Percentiles rank a stretch among this genome's conserved stretches.
Conservation (phyloP, 2,113 vertebrate genomes). For the Martes martes region DNA sequence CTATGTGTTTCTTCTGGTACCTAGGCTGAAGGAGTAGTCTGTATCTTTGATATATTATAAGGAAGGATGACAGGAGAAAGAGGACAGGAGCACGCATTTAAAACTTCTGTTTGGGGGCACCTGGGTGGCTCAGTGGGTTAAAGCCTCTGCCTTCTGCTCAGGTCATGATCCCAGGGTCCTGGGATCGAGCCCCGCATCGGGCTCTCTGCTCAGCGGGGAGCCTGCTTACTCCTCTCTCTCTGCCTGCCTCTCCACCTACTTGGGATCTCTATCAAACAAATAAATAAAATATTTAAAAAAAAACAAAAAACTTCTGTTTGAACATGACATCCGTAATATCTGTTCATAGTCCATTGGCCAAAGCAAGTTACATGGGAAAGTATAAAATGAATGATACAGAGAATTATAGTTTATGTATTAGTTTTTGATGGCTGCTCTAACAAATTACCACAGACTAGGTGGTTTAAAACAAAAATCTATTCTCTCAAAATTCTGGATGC, state of each 20-base stretch:
- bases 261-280: too few relatives aligned
- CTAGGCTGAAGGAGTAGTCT: not conserved
- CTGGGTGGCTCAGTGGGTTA: too few relatives aligned
- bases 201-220: too few relatives aligned
- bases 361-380: not conserved
- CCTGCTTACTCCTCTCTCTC: too few relatives aligned
- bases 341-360: not conserved
- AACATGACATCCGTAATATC: not conserved
- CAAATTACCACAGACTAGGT: not conserved
- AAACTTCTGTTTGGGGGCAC: not conserved
- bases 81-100: too few relatives aligned
- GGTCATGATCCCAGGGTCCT: too few relatives aligned
- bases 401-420: not conserved
- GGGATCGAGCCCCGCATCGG: too few relatives aligned
- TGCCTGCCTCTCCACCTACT: too few relatives aligned
- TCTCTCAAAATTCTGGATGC: not conserved
- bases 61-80: not conserved
- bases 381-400: not conserved
- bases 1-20: not conserved
- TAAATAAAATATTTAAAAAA: too few relatives aligned
- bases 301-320: not conserved
- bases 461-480: not conserved
- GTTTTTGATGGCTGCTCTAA: not conserved
- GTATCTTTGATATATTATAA: not conserved
- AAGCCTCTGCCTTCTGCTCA: too few relatives aligned